Evolutionary conservation across 2,888 invertebrate species (phyloP).

Genomic region (Atethmia centrago): DNA sequence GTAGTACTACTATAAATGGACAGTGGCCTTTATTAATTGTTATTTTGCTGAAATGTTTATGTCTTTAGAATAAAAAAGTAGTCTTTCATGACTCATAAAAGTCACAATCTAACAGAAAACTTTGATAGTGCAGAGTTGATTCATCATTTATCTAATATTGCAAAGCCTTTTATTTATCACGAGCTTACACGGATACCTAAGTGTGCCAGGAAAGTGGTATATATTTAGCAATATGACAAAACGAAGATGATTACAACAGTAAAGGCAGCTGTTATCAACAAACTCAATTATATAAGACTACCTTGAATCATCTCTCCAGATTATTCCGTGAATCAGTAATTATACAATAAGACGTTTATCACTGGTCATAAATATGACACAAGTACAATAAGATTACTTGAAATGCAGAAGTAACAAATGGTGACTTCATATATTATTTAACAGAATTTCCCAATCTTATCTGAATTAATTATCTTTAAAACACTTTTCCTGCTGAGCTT

Average conservation of each 20-base stretch:
- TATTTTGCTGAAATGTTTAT: too few species aligned
- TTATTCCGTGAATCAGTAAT: conserved; percentile 41
- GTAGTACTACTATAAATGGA: too few species aligned
- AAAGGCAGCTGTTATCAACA: conserved; percentile 26
- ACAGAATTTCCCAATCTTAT: conserved; percentile 23
- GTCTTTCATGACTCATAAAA: conserved; percentile 10
- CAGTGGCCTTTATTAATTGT: too few species aligned
- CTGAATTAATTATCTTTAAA: conserved; percentile 5
- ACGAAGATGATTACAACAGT: neutral
- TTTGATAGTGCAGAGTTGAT: neutral
- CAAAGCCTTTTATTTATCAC: neutral
- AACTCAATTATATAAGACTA: conserved; percentile 8
- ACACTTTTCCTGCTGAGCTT: conserved; percentile 15
- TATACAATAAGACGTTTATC: conserved; percentile 38
- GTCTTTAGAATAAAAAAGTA: too few species aligned
- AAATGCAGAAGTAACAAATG: conserved; percentile 32
- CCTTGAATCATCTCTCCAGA: conserved; percentile 33
- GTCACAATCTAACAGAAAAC: neutral
- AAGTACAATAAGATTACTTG: conserved; percentile 32
- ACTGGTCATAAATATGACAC: neutral
- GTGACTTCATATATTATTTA: conserved; percentile 20
- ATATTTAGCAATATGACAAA: neutral
- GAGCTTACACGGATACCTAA: too few species aligned
- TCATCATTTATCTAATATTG: neutral
- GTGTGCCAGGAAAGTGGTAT: too few species aligned